A percentile compares a stretch with the other conserved stretches of the same genome.
Evolutionary conservation across 2,888 invertebrate species (phyloP).

Genomic region (Lysandra coridon): DNA sequence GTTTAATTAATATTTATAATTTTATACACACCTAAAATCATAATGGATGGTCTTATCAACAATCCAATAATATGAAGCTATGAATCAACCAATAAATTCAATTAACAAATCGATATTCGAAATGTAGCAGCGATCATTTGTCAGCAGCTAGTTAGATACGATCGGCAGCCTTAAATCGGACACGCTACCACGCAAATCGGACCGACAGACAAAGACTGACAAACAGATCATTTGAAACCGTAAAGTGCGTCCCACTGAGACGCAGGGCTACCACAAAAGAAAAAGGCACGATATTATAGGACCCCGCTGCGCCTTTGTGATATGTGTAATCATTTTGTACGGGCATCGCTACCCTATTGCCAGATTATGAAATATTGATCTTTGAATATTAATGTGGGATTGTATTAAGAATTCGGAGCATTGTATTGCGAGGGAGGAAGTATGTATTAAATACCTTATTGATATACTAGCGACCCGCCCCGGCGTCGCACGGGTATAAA

Average conservation of each 20-base stretch:
- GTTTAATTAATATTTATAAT: too few species aligned
- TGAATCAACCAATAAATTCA: slow-evolving; percentile 9
- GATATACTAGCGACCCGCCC: background rate
- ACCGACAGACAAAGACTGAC: slow-evolving; percentile 70
- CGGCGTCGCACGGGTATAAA: too few species aligned
- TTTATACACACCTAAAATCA: too few species aligned
- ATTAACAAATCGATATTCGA: slow-evolving; percentile 16
- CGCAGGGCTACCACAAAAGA: slow-evolving; percentile 75
- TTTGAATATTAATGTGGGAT: slow-evolving; percentile 31
- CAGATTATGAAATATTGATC: slow-evolving; percentile 74
- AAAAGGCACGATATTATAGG: slow-evolving; percentile 74
- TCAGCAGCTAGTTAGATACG: slow-evolving; percentile 61
- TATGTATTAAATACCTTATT: background rate
- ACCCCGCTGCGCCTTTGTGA: slow-evolving; percentile 78
- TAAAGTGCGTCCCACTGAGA: slow-evolving; percentile 77
- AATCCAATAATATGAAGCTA: background rate
- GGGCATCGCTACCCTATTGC: slow-evolving; percentile 76
- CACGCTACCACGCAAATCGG: slow-evolving; percentile 67
- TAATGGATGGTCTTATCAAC: background rate
- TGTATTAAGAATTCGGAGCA: background rate
- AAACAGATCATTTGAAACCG: slow-evolving; percentile 80
- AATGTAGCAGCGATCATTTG: slow-evolving; percentile 41
- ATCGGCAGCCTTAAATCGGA: slow-evolving; percentile 59
- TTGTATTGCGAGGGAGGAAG: background rate
- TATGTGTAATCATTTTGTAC: slow-evolving; percentile 77